phyloP scores from a whole-genome alignment of 2,888 invertebrate genomes.

The Dastarcus helophoroides region DNA sequence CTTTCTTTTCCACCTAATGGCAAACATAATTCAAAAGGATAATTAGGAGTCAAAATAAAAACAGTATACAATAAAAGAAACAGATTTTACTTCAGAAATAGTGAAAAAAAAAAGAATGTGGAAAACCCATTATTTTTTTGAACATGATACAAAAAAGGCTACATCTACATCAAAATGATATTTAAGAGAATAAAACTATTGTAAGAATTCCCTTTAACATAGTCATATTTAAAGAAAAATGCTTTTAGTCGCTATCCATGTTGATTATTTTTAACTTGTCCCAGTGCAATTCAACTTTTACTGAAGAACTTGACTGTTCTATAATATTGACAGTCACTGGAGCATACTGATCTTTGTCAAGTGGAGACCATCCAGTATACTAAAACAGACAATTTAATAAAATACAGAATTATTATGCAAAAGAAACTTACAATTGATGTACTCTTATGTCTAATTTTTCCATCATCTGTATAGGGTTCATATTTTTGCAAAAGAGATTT shows the following conservation, averaged over 20 bases:
- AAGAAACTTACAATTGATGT: conserved; percentile 33
- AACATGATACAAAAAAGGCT: too few species aligned
- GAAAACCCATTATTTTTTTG: too few species aligned
- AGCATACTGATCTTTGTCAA: conserved; percentile 34
- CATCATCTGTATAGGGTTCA: conserved; percentile 34
- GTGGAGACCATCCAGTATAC: conserved; percentile 37
- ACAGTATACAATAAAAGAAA: too few species aligned
- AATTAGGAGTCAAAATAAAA: too few species aligned
- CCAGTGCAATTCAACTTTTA: conserved; percentile 32
- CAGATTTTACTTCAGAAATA: too few species aligned
- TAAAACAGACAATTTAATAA: conserved; percentile 16
- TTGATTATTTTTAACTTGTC: conserved; percentile 29
- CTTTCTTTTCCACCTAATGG: too few species aligned
- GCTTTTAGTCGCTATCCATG: conserved; percentile 32
- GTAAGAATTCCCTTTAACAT: too few species aligned
- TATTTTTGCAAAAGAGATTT: conserved; percentile 40
- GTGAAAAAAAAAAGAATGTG: too few species aligned
- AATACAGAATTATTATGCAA: not conserved
- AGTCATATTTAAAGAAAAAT: too few species aligned
- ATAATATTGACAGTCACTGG: conserved; percentile 31
- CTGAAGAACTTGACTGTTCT: conserved; percentile 28
- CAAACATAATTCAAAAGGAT: too few species aligned
- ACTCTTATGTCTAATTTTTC: conserved; percentile 31
- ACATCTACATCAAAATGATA: too few species aligned
- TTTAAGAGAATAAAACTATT: too few species aligned